These are phyloP conservation scores for Synanthedon formicaeformis DNA, from an alignment of 2,888 invertebrate species.

Conservation along the genomic window DNA sequence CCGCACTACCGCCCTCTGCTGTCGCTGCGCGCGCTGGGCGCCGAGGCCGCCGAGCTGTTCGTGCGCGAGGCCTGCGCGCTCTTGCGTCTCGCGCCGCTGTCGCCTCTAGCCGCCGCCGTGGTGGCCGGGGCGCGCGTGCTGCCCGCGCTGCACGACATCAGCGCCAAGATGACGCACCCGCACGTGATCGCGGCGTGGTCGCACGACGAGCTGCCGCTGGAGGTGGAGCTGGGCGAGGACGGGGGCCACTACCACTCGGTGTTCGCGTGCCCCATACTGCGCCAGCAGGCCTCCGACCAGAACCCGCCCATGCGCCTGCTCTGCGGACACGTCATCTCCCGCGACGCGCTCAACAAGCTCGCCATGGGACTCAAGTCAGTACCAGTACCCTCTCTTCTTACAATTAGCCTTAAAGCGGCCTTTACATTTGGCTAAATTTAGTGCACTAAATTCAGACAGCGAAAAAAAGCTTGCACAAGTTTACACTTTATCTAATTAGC, in stretches of 20 bases:
- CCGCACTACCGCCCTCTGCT: constrained; percentile 38
- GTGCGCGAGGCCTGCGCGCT: constrained; percentile 92
- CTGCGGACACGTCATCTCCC: constrained; percentile 98
- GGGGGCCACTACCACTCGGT: constrained; percentile 96
- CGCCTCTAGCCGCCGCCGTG: constrained; percentile 89
- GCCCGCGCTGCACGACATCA: constrained; percentile 92
- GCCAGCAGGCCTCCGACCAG: constrained; percentile 94
- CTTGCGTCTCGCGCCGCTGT: constrained; percentile 80
- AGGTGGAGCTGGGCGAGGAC: constrained; percentile 94
- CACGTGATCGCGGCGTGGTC: constrained; percentile 93
- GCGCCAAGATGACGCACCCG: constrained; percentile 64
- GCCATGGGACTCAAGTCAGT: constrained; percentile 89
- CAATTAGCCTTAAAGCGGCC: no score
- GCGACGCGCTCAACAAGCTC: constrained; percentile 96
- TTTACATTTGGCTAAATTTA: no score
- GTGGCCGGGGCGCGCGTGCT: constrained; percentile 94
- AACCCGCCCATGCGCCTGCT: constrained; percentile 98
- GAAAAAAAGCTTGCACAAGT: no score
- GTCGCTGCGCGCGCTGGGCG: constrained; percentile 40
- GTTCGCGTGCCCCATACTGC: constrained; percentile 97
- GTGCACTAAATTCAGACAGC: no score
- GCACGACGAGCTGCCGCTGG: constrained; percentile 94
- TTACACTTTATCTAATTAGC: no score
- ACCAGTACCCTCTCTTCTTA: not conserved
- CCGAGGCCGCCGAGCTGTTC: constrained; percentile 87